Evolutionary conservation across 2,888 invertebrate genomes (phyloP), one percentile per base, ranked within the genome.

Genomic region (Nephrocerus scutellatus): DNA sequence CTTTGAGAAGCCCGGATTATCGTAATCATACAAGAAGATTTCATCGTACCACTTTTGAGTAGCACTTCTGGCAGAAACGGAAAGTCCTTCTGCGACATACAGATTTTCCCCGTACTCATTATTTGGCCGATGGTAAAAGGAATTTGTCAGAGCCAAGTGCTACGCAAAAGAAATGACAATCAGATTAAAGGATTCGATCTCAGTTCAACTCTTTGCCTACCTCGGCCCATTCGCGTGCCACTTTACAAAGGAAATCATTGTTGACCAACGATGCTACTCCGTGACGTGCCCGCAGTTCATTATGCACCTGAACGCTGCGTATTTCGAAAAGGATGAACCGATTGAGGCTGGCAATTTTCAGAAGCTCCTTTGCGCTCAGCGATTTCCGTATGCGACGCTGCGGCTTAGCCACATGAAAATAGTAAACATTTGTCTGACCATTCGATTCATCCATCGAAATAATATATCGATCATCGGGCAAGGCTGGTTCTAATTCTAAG

Each of bases 81-180:
- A 30, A 2, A 80, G 80, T 33, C 84, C 83, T 74, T 81, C 82
- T 49, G 81, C 77, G 51, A 80, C 81, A 62, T 80, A 89, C 45
- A 90, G 79, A 59, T 89, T 90, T 61, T 90, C 89, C 0, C 90
- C 89, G 53, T 86, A 85, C 22, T 81, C 80, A 38, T 79, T 79
- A 51, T 82, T 79, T 8, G 80, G 77, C 31, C 87, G 76, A 58
- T 89, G 88, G 46, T 83, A 77, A 53, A 87, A 70, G 46, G 69
- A 70, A 19, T 82, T 81, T 51, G 71, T 47, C 24, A 52, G 50
- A 0, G 60, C 54, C 12, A 63, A 45, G 8, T 50, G 41, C 64
- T 64, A 24, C 0, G 15, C 18, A 29, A 8, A 12, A 30, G 30
- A 30, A n/a, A 16, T 8, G 5, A 21, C 18, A 8, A 18, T 5